Evolutionary conservation across 2,797 vertebrate genomes (phyloP), one percentile per base, ranked within the genome.

Genomic region (Liasis olivaceus): DNA sequence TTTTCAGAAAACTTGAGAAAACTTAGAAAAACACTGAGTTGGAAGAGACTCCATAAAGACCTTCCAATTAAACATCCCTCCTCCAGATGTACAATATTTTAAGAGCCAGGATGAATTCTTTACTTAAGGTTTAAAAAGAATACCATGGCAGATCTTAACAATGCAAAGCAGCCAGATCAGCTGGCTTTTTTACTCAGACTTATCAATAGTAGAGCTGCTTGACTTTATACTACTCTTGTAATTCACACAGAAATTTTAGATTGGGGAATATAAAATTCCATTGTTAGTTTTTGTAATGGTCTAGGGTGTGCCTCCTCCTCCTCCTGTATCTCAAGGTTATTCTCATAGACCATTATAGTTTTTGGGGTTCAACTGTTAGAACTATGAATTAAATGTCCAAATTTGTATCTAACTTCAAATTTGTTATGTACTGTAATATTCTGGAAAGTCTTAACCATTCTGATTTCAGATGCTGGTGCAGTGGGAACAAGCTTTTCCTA

Each of bases 361-460:
- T 31, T 31, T 12, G n/a, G 28, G n/a, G n/a, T 31, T 69, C n/a
- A 66, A 47, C 28, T 85, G 9, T n/a, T 17, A 20, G 47, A 91
- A 31, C 14, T 59, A 14, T 72, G 54, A 59, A 26, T n/a, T 47
- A 64, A 24, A 69, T n/a, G 26, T 51, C 13, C 56, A 22, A 64
- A 51, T 47, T 89, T n/a, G 0, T 1, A 6, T 13, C 13, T 66
- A 20, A 86, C 90, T 93, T 95, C 92, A 2, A 1, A 87, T 94
- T 95, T 90, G 86, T 87, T 92, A 3, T 72, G 62, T 58, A 90
- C 54, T 93, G 94, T 93, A 91, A 94, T 94, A 89, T 81, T 93
- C 81, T 90, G 62, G 95, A 59, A 94, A 89, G 56, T 69, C 94
- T 94, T 91, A 87, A 4, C 91, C 93, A 91, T 59, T 58, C 87